phyloP scores from a whole-genome alignment of 1,140 invertebrate genomes.

The Oncopodura yosiiana region DNA sequence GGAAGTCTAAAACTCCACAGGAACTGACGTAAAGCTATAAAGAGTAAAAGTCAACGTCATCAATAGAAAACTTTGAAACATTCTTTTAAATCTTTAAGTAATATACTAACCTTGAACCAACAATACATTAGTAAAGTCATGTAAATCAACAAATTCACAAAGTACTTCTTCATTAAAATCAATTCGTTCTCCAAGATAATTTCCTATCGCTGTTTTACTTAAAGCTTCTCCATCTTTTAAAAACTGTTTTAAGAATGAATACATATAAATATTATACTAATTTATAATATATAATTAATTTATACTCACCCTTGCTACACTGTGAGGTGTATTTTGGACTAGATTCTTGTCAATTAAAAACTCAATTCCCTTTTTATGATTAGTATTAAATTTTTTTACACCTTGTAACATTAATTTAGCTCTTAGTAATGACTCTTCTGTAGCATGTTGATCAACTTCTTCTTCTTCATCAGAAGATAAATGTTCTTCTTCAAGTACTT shows the following conservation, averaged over 20 bases:
- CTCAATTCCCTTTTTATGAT: slow-evolving; percentile 97
- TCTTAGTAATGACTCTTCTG: not conserved
- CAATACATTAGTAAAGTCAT: slow-evolving; percentile 45
- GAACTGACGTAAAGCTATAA: slow-evolving; percentile 49
- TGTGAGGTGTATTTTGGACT: slow-evolving; percentile 78
- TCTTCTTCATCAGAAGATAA: not conserved
- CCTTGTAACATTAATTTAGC: slow-evolving; percentile 22
- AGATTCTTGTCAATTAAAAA: slow-evolving; percentile 90
- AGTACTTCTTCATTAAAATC: slow-evolving; percentile 38
- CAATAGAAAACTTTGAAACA: too few species aligned
- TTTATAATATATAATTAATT: not conserved
- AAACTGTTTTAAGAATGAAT: slow-evolving; percentile 37
- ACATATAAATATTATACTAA: not conserved
- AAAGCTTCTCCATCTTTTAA: slow-evolving; percentile 45
- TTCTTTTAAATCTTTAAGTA: too few species aligned
- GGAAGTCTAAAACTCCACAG: slow-evolving; percentile 52
- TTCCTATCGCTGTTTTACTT: slow-evolving; percentile 48
- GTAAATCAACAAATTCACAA: slow-evolving; percentile 44
- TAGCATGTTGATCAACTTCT: not conserved
- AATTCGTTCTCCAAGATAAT: slow-evolving; percentile 45
- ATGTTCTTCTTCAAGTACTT: not conserved
- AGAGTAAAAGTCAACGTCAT: too few species aligned
- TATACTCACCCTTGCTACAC: slow-evolving; percentile 61
- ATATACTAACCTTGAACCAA: too few species aligned
- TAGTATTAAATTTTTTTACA: slow-evolving; percentile 96